Conservation (phyloP, 2,113 vertebrate genomes). For the Dendropsophus ebraccatus region DNA sequence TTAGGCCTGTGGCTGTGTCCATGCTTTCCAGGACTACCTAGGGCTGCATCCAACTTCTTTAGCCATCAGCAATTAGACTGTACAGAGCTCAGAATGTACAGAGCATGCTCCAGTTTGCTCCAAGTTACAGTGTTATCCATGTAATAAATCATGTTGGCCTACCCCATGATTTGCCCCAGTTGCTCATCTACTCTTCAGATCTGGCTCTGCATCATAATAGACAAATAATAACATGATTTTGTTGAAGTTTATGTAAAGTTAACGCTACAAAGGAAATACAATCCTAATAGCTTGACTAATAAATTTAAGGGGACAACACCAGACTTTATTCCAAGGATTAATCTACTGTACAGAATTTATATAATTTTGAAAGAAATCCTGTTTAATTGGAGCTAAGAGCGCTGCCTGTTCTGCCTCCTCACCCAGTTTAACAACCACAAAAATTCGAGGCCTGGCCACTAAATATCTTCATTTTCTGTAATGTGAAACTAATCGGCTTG, state of each 20-base stretch:
- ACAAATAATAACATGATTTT: not conserved
- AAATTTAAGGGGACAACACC: not conserved
- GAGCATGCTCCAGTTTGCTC: too few species aligned
- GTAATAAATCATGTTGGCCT: too few species aligned
- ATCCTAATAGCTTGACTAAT: not conserved
- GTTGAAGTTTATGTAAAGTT: not conserved
- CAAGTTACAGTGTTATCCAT: too few species aligned
- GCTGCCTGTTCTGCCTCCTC: not conserved
- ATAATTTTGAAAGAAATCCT: not conserved
- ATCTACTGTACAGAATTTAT: not conserved
- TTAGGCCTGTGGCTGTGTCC: too few species aligned
- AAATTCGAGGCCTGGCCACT: slow-evolving; percentile 18
- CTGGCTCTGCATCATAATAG: not conserved
- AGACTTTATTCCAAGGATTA: not conserved
- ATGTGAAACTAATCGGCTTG: not conserved
- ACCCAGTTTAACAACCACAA: slow-evolving; percentile 16
- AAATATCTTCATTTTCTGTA: not conserved
- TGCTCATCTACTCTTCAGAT: too few species aligned
- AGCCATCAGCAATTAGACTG: too few species aligned
- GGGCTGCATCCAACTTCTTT: too few species aligned
- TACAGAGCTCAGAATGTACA: too few species aligned
- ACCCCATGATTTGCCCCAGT: too few species aligned
- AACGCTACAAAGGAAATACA: not conserved
- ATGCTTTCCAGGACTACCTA: too few species aligned
- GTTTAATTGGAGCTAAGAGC: not conserved